These are phyloP conservation scores for Sycophaga agraensis DNA, from an alignment of 1,140 invertebrate species.

Conservation along the genomic window DNA sequence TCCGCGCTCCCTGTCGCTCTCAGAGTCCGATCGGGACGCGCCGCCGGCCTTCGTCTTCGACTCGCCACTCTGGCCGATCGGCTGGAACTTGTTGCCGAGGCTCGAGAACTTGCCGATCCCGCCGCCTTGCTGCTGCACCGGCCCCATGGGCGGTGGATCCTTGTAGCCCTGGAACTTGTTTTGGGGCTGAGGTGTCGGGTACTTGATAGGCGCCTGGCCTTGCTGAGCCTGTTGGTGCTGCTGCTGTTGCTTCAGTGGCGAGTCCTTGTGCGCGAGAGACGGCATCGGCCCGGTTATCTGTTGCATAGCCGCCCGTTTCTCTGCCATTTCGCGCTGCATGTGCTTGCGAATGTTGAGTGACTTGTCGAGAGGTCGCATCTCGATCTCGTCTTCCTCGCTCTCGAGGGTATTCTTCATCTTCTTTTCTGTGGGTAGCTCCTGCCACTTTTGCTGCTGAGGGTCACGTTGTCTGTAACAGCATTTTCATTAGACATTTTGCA, in stretches of 20 bases:
- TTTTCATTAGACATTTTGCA: too few species aligned
- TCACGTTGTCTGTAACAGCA: slow-evolving; percentile 43
- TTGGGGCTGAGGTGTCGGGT: slow-evolving; percentile 49
- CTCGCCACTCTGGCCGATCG: slow-evolving; percentile 45
- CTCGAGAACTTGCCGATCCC: slow-evolving; percentile 42
- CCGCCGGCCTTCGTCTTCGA: slow-evolving; percentile 26
- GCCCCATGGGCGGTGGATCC: slow-evolving; percentile 22
- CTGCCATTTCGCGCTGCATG: slow-evolving; percentile 52
- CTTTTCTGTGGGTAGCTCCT: slow-evolving; percentile 44
- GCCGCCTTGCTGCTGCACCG: too few species aligned
- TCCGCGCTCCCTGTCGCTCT: slow-evolving; percentile 51
- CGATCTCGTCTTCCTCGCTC: slow-evolving; percentile 49
- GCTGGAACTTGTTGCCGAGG: slow-evolving; percentile 54
- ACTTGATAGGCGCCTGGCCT: slow-evolving; percentile 45
- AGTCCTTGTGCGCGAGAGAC: slow-evolving; percentile 52
- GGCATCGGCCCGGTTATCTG: slow-evolving; percentile 48
- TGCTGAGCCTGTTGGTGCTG: slow-evolving; percentile 13
- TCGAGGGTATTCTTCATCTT: slow-evolving; percentile 38
- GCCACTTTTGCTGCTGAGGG: slow-evolving; percentile 48
- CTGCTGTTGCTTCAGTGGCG: slow-evolving; percentile 53
- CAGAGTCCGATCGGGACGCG: slow-evolving; percentile 49
- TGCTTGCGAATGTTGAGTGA: slow-evolving; percentile 52
- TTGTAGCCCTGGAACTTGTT: slow-evolving; percentile 52
- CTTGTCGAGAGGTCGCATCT: slow-evolving; percentile 50
- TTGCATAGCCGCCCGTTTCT: slow-evolving; percentile 43